Percentiles rank a stretch among this genome's conserved stretches.
These are phyloP conservation scores for Dromius quadrimaculatus DNA, from an alignment of 2,888 invertebrate genomes.

Conservation along the genomic window DNA sequence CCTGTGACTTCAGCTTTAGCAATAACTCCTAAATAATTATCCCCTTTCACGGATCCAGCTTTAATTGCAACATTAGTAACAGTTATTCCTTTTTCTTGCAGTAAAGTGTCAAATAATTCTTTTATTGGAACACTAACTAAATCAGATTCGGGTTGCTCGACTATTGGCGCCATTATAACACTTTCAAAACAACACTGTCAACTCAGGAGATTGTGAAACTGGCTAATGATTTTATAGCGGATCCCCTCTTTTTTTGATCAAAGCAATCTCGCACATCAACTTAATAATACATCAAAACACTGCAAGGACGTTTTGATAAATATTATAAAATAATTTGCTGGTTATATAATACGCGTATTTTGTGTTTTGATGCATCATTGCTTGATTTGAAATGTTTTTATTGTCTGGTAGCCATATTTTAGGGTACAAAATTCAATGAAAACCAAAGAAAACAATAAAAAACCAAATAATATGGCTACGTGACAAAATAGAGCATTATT, in stretches of 20 bases:
- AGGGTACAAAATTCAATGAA: no score
- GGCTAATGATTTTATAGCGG: background rate
- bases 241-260: constrained; percentile 20
- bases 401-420: no score
- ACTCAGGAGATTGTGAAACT: constrained; percentile 18
- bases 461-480: no score
- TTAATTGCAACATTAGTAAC: constrained; percentile 52
- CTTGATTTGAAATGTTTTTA: no score
- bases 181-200: background rate
- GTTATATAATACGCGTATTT: constrained; percentile 15
- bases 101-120: constrained; percentile 38
- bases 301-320: constrained; percentile 17
- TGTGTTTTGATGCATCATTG: background rate
- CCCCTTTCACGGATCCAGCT: constrained; percentile 57
- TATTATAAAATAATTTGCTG: constrained; percentile 22
- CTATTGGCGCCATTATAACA: constrained; percentile 2
- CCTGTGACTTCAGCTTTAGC: constrained; percentile 54
- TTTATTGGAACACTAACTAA: constrained; percentile 33
- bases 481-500: no score
- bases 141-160: constrained; percentile 14
- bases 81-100: constrained; percentile 47
- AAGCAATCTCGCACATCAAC: background rate
- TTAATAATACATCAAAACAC: constrained; percentile 29
- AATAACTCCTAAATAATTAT: constrained; percentile 59
- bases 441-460: no score